phyloP scores from a whole-genome alignment of 2,797 vertebrate genomes.

The Neosalanx taihuensis region DNA sequence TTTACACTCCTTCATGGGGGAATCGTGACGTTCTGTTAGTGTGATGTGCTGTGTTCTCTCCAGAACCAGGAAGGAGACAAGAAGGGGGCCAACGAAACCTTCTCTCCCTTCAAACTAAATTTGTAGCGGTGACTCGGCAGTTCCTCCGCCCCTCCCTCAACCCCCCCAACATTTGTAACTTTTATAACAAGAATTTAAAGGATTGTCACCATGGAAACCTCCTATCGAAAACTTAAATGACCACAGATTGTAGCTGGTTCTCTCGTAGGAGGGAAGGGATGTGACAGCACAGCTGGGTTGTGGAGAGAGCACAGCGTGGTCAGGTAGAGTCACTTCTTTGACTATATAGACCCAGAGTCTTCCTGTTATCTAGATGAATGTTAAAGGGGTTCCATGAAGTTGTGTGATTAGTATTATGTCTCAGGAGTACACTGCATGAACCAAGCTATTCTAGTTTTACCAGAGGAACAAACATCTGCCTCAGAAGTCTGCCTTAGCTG shows the following conservation, averaged over 20 bases:
- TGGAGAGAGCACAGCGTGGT: conserved; percentile 87
- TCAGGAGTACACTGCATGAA: too few species aligned
- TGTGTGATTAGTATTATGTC: too few species aligned
- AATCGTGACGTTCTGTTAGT: conserved; percentile 68
- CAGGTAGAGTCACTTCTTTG: too few species aligned
- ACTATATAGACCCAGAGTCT: too few species aligned
- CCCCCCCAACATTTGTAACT: conserved; percentile 21
- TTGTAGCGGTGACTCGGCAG: conserved; percentile 43
- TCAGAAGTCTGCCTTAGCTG: too few species aligned
- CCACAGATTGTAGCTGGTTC: background rate
- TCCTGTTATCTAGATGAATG: too few species aligned
- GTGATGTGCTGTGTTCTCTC: conserved; percentile 87
- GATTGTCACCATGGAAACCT: conserved; percentile 68
- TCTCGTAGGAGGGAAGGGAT: background rate
- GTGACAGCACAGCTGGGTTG: conserved; percentile 54
- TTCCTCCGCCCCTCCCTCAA: conserved; percentile 10
- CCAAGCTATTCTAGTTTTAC: too few species aligned
- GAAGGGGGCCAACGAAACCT: conserved; percentile 1
- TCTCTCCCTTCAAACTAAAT: conserved; percentile 27
- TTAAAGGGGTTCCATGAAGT: too few species aligned
- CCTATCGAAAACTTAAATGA: too few species aligned
- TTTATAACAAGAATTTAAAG: conserved; percentile 28
- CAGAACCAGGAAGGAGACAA: conserved; percentile 70
- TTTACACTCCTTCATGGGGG: conserved; percentile 87
- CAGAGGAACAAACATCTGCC: too few species aligned